These are phyloP conservation scores for Crotalus horridus DNA, from an alignment of 2,113 vertebrate genomes.

Conservation along the genomic window DNA sequence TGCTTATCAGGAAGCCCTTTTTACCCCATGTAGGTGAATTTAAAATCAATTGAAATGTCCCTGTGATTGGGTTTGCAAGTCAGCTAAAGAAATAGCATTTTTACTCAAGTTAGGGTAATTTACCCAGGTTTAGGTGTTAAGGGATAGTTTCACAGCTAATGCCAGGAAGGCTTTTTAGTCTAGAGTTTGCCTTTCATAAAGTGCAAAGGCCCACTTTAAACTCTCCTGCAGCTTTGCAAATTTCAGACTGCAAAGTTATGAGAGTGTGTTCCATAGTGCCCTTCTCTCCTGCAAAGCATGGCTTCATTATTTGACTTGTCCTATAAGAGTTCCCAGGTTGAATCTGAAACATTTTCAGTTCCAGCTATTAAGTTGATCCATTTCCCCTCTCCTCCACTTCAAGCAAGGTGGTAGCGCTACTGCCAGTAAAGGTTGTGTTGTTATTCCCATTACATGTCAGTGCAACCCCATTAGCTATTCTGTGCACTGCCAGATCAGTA, in stretches of 20 bases:
- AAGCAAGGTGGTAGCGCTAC: neutral
- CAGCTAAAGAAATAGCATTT: neutral
- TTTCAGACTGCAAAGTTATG: neutral
- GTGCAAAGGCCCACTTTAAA: neutral
- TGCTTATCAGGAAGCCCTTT: neutral
- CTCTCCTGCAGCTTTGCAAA: neutral
- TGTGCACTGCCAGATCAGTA: neutral
- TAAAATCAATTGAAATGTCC: neutral
- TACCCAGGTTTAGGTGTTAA: neutral
- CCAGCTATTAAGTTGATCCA: accelerated
- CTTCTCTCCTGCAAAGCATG: neutral
- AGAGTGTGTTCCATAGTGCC: neutral
- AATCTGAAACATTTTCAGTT: accelerated
- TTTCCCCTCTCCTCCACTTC: neutral
- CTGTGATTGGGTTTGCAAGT: neutral
- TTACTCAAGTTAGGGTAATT: neutral
- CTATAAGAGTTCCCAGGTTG: neutral
- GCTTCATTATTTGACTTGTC: neutral
- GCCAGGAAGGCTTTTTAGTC: neutral
- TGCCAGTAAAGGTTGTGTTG: accelerated
- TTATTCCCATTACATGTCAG: neutral
- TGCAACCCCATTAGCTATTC: neutral
- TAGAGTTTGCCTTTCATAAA: neutral
- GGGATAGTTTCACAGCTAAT: neutral
- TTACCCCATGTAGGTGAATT: neutral